Conservation (phyloP, 2,888 invertebrate species). For the Hedychridium roseum region DNA sequence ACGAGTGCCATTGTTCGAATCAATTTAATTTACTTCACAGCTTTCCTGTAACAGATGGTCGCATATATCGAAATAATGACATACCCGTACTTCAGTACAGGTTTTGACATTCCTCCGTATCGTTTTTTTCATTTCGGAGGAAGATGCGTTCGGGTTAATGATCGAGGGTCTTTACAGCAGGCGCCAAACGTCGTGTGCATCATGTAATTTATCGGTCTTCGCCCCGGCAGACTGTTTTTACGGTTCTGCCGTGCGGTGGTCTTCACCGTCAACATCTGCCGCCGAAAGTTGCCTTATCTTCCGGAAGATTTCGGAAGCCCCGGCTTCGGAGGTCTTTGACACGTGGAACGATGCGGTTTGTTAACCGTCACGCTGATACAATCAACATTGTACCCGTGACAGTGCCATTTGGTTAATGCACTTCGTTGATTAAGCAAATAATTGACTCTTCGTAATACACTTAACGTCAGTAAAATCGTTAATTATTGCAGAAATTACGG, state of each 20-base stretch:
- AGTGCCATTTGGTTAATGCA: neutral
- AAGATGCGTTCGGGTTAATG: slow-evolving; percentile 9
- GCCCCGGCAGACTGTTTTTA: slow-evolving; percentile 14
- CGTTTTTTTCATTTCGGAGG: no score
- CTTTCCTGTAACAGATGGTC: slow-evolving; percentile 1
- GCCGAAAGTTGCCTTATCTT: slow-evolving; percentile 15
- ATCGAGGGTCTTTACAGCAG: slow-evolving; percentile 9
- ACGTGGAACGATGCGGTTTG: slow-evolving; percentile 13
- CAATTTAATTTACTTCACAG: slow-evolving; percentile 13
- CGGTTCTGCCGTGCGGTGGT: slow-evolving; percentile 14
- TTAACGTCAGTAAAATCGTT: no score
- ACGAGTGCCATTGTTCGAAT: no score
- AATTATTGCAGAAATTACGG: no score
- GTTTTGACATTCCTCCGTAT: no score
- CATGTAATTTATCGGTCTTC: slow-evolving; percentile 21
- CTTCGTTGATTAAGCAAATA: no score
- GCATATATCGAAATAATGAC: no score
- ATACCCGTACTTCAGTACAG: no score
- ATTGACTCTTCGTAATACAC: no score
- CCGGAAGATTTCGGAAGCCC: slow-evolving; percentile 16
- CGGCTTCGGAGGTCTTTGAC: neutral
- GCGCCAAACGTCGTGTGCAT: slow-evolving; percentile 12
- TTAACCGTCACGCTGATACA: slow-evolving; percentile 16
- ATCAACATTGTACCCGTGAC: neutral
- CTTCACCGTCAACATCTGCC: slow-evolving; percentile 19